Base-by-base conservation (phyloP, 2,797 vertebrate genomes). In the Paramormyrops hopkinsi region DNA sequence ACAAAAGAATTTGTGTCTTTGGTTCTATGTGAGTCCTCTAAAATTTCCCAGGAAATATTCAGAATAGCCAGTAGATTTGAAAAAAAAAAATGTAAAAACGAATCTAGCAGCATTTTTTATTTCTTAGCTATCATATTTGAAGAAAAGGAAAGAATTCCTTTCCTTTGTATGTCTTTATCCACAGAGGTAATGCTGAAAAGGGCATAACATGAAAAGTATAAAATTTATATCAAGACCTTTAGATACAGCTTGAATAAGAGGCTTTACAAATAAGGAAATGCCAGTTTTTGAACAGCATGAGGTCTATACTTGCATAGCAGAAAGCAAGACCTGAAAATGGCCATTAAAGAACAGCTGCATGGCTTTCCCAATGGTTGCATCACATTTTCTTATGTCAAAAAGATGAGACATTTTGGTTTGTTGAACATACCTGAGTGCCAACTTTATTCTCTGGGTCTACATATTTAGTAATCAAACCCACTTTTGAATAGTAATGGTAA, bases 121-220 rank as follows among this genome's bases (percentile, higher is more conserved):
- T 93, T 92, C 92, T 93, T 87, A 92, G 90, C 93, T 92, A 92
- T 94, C 92, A 92, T 92, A 93, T 90, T 73, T 91, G 87, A 93
- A 88, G 91, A 92, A 91, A 46, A 59, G 91, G 90, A 88, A 88
- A 83, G 90, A 91, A 92, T 89, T 91, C 83, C 88, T 54, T 0
- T 73, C 90, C 91, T 73, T 44, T 88, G 92, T 90, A 91, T 90
- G 50, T 91, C 82, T 83, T 89, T 69, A 90, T 87, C 89, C 90
- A 91, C 92, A 91, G 92, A 93, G 91, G 92, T 89, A 86, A 86
- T 73, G 29, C 62, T 48, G 84, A 89, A 86, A 87, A 89, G 44
- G 62, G 44, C 48, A n/a, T 51, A 33, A 86, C 41, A 41, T 79
- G 44, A 65, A 89, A 86, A 85, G 56, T 19, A 86, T 46, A 59